Evolutionary conservation across 64 coral and sea anemone genomes (phyloP).

Genomic region (Cladopsammia gracilis): DNA sequence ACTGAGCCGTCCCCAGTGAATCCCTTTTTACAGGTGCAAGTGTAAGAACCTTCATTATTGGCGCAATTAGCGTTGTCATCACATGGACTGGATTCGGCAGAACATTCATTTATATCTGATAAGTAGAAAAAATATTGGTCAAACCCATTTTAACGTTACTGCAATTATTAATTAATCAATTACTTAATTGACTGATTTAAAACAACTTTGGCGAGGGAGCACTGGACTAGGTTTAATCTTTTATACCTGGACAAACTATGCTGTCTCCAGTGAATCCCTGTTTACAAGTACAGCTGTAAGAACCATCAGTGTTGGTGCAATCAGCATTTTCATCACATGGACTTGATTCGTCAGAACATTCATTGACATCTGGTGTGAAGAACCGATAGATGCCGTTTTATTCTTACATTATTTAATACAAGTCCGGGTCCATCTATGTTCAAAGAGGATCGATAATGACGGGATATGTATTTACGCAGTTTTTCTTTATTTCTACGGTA

Average conservation of each 20-base stretch:
- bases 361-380: not conserved
- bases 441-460: no score
- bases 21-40: not conserved
- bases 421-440: no score
- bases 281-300: conserved; percentile 5
- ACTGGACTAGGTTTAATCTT: no score
- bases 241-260: not conserved
- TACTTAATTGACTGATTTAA: no score
- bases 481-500: no score
- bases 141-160: no score
- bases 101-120: conserved; percentile 6
- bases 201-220: no score
- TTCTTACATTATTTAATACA: no score
- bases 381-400: not conserved
- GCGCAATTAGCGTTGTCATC: not conserved
- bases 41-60: not conserved
- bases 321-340: not conserved
- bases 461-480: no score
- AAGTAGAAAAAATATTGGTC: no score
- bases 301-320: not conserved
- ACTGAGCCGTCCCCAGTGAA: not conserved
- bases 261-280: conserved; percentile 16
- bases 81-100: not conserved
- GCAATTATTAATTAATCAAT: no score
- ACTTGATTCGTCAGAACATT: not conserved